These are phyloP conservation scores for Mus spretus DNA, from an alignment of 2,797 vertebrate species.

Conservation along the genomic window DNA sequence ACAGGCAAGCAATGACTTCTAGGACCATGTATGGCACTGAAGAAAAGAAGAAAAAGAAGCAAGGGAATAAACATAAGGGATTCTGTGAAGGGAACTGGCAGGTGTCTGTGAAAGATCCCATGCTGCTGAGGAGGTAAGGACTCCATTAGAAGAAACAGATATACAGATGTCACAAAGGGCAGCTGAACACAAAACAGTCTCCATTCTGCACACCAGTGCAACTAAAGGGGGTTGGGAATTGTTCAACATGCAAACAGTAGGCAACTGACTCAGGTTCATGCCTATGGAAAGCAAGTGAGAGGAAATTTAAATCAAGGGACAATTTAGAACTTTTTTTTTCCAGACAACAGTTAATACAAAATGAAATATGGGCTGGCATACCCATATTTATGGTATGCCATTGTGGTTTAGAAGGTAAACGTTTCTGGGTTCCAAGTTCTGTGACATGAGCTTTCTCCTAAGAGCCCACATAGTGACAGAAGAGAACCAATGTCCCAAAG, in stretches of 20 bases:
- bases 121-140: not conserved
- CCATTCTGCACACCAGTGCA: not conserved
- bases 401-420: not conserved
- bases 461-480: not conserved
- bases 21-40: not conserved
- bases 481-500: not conserved
- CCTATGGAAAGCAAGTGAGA: not conserved
- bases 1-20: not conserved
- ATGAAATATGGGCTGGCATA: not conserved
- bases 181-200: not conserved
- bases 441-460: not conserved
- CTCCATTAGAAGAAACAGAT: not conserved
- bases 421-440: not conserved
- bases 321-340: not conserved
- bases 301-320: not conserved
- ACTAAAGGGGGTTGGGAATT: rapidly evolving
- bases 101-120: not conserved
- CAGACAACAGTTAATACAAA: conserved; percentile 17
- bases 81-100: not conserved
- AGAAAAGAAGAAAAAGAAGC: not conserved
- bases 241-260: not conserved
- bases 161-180: not conserved
- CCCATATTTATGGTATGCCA: too few relatives aligned
- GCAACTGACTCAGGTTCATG: not conserved
- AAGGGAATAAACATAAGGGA: not conserved